Evolutionary conservation across 2,888 invertebrate genomes (phyloP).

Genomic region (Pollenia labialis): DNA sequence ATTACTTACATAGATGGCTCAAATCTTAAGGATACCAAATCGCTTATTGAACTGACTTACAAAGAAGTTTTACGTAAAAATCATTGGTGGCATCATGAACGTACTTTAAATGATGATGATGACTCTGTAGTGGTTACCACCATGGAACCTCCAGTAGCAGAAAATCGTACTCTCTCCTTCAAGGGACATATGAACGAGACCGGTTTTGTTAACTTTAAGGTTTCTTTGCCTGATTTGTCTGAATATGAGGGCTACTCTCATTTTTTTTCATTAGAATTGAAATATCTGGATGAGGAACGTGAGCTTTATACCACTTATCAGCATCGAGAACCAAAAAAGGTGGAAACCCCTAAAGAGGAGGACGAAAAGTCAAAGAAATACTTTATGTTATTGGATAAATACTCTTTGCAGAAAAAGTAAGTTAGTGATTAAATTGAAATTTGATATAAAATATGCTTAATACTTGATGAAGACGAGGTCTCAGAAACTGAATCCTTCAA

Average conservation of each 20-base stretch:
- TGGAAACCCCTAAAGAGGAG: slow-evolving; percentile 71
- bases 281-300: slow-evolving; percentile 77
- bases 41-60: slow-evolving; percentile 85
- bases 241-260: slow-evolving; percentile 77
- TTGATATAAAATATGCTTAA: no score
- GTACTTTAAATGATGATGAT: slow-evolving; percentile 32
- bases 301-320: slow-evolving; percentile 74
- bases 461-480: no score
- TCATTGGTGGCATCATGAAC: slow-evolving; percentile 63
- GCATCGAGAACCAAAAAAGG: slow-evolving; percentile 78
- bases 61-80: slow-evolving; percentile 76
- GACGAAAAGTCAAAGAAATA: slow-evolving; percentile 76
- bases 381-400: slow-evolving; percentile 74
- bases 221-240: slow-evolving; percentile 86
- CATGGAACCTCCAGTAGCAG: slow-evolving; percentile 54
- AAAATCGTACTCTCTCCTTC: slow-evolving; percentile 83
- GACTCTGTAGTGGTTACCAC: slow-evolving; percentile 33
- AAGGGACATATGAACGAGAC: slow-evolving; percentile 85
- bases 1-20: slow-evolving; percentile 89
- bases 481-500: no score
- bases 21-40: slow-evolving; percentile 86
- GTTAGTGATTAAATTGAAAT: slow-evolving; percentile 11
- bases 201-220: slow-evolving; percentile 87
- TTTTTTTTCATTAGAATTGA: slow-evolving; percentile 75
- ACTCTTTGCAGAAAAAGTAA: slow-evolving; percentile 75